phyloP scores from a whole-genome alignment of 2,888 invertebrate species.

The Melanchra persicariae region DNA sequence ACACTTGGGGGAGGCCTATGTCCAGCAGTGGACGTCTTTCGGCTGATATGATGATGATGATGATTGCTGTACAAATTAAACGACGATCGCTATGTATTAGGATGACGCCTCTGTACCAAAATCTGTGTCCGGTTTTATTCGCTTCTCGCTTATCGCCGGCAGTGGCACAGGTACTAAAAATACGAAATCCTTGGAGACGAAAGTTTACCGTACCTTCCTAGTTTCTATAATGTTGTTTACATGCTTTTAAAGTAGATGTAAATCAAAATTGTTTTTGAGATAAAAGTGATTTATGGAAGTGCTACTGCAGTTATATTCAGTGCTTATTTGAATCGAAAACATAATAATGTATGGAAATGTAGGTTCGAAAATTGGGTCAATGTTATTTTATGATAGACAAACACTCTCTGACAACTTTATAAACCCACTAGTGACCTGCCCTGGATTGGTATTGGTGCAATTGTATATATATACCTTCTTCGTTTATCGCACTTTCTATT shows the following conservation, averaged over 20 bases:
- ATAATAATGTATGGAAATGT: background rate
- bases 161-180: background rate
- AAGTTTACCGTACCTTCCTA: background rate
- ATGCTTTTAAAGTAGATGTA: slow-evolving; percentile 26
- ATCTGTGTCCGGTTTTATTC: background rate
- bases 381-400: slow-evolving; percentile 1
- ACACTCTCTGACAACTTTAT: background rate
- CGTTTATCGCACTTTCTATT: no score
- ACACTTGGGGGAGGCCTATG: no score
- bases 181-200: background rate
- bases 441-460: no score
- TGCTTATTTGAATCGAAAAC: slow-evolving; percentile 42
- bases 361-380: slow-evolving; percentile 24
- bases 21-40: no score
- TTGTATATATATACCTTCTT: no score
- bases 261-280: slow-evolving; percentile 44
- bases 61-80: no score
- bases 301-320: slow-evolving; percentile 15
- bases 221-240: slow-evolving; percentile 46
- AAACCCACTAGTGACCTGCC: no score
- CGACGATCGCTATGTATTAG: no score
- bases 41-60: no score
- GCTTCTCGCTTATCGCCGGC: background rate
- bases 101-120: no score
- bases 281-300: slow-evolving; percentile 50